phyloP scores from a whole-genome alignment of 2,797 vertebrate genomes.

The Tragopan temminckii region DNA sequence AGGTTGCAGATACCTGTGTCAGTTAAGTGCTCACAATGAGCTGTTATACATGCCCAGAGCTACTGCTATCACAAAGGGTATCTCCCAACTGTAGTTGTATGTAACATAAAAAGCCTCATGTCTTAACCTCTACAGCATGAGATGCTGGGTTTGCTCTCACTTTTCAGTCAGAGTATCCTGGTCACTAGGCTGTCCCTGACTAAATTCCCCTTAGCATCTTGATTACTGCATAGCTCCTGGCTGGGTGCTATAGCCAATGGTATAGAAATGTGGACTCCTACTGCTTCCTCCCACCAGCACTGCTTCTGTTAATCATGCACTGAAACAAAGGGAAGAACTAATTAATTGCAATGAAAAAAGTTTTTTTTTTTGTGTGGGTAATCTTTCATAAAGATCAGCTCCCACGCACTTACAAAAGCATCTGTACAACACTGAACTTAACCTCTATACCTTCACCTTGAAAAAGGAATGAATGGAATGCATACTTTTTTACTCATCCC shows the following conservation, averaged over 20 bases:
- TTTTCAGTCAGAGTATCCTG: not conserved
- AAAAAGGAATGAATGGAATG: not conserved
- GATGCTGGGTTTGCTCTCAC: not conserved
- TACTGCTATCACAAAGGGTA: not conserved
- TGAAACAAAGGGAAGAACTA: not conserved
- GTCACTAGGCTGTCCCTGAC: not conserved
- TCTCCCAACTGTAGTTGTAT: not conserved
- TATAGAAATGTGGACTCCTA: not conserved
- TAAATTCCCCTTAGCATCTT: rapidly evolving
- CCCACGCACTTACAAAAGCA: not conserved
- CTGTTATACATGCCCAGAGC: not conserved
- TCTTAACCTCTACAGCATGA: not conserved
- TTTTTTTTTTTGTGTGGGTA: not conserved
- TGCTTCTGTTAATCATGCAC: rapidly evolving
- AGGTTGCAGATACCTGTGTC: rapidly evolving
- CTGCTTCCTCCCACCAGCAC: not conserved
- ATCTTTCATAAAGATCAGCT: not conserved
- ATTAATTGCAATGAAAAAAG: not conserved
- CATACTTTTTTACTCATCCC: not conserved
- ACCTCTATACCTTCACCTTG: too few relatives aligned
- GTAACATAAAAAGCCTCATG: not conserved
- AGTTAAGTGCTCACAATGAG: not conserved
- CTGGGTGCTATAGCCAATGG: too few relatives aligned
- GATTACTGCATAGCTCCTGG: not conserved
- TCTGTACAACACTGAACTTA: not conserved